Evolutionary conservation across 2,888 invertebrate species (phyloP), one percentile per base, ranked within the genome.

Genomic region (Lepidocyrtoides sp.): DNA sequence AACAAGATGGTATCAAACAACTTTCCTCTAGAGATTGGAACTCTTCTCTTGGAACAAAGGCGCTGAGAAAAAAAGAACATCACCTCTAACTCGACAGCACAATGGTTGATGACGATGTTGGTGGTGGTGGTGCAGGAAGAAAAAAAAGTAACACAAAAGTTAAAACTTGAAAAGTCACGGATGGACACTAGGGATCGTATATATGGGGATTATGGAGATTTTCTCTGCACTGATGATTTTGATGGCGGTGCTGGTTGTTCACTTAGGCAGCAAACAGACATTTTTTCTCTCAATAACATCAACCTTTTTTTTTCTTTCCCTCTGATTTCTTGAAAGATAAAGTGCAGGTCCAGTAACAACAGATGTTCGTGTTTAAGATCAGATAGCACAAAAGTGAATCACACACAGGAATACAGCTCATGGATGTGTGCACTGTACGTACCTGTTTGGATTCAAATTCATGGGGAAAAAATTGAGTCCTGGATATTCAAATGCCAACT

Each of bases 91-190:
- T 72, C 77, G 51, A 48, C 26, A n/a, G 48, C 17, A 32, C n/a
- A n/a, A n/a, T n/a, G n/a, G n/a, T n/a, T n/a, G n/a, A n/a, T n/a
- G n/a, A n/a, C n/a, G n/a, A n/a, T n/a, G 51, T 32, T 12, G 77
- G 12, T 7, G 48, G 20, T 26, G 44, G 26, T 48, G 12, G 77
- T 36, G 41, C 26, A n/a, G 5, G 29, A 26, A 14, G 3, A 77
- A n/a, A 54, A 51, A 5, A 72, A 77, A 44, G 77, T 26, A 75
- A 54, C 26, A 57, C 60, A 23, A 23, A 79, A 79, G 57, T 57
- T 51, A 51, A 87, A 77, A 77, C 86, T 77, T 57, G 77, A 63
- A 86, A 86, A 87, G 79, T 87, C 87, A 87, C 51, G 87, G 86
- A 87, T 66, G 87, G 86, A 79, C 79, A 63, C 63, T 66, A 51